Evolutionary conservation across 1,140 invertebrate genomes (phyloP), one percentile per base, ranked within the genome.

Genomic region (Spodoptera litura): DNA sequence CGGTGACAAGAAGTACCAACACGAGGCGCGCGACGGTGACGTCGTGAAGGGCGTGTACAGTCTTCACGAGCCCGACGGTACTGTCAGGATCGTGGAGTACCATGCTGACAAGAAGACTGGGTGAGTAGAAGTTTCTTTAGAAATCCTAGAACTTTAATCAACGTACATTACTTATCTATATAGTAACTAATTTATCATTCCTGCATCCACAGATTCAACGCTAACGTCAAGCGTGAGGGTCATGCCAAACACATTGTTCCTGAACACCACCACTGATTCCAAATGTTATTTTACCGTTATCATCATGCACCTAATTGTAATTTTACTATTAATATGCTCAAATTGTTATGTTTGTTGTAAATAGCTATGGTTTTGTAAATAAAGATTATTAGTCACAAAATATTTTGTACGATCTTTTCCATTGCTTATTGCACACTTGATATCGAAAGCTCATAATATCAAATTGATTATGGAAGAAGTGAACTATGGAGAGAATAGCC

Each of bases 41-140:
- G 85, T 88, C 4, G 91, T 95, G 25, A 89, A 89, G 62, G 95
- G 94, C 38, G 84, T 87, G 49, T 95, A 95, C 85, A 89, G 87
- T 2, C 83, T 95, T 49, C 84, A 95, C 52, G 91, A 95, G 82
- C 93, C 95, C 5, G 91, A 94, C 35, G 94, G 91, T 56, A 81
- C 85, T 10, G 80, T 87, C 64, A 85, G 89, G 44, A 85, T 85
- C 52, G 92, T 94, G 2, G 82, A 93, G 38, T 92, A 93, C 79
- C 86, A 86, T 61, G 88, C 88, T 35, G 86, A 90, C 73, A 88
- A 94, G 80, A 83, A 90, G 66, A 82, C 86, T 59, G 95, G 95
- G 85, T 95, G 79, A 86, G 59, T n/a, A 52, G 38, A 44, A 44
- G 1, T 44, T 6, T 44, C 9, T 2, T 15, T n/a, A 31, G 12